phyloP scores from a whole-genome alignment of 2,113 vertebrate genomes.

The Pungitius pungitius region DNA sequence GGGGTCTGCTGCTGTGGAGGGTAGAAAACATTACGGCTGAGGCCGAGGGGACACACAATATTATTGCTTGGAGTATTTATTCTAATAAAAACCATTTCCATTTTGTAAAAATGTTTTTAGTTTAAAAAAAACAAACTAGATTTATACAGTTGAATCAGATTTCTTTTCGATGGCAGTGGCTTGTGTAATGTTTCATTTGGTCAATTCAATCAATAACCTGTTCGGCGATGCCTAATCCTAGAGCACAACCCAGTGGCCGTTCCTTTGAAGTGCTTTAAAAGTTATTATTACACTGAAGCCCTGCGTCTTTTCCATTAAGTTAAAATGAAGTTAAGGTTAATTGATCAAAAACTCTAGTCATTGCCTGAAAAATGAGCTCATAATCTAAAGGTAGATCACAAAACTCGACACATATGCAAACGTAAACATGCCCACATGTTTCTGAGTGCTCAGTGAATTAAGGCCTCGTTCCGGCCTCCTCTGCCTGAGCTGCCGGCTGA shows the following conservation, averaged over 20 bases:
- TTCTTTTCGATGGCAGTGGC: too few relatives aligned
- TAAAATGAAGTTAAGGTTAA: not conserved
- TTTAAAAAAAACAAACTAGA: too few relatives aligned
- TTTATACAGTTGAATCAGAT: not conserved
- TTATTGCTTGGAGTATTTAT: conserved; percentile 2
- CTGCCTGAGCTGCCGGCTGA: not conserved
- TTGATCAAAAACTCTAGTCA: not conserved
- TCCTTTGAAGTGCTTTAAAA: conserved; percentile 21
- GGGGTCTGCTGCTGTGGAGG: conserved; percentile 40
- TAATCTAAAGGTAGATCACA: conserved; percentile 5
- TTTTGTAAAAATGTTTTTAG: not conserved
- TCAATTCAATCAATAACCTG: not conserved
- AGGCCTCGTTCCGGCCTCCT: not conserved
- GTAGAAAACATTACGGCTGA: conserved; percentile 48
- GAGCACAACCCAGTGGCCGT: conserved; percentile 31
- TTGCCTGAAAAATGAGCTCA: not conserved
- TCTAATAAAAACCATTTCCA: not conserved
- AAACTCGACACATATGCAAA: not conserved
- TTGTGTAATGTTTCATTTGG: not conserved
- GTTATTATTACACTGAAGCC: too few relatives aligned
- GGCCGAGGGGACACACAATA: not conserved
- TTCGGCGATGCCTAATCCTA: not conserved
- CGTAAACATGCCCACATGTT: not conserved
- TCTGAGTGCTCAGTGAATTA: conserved; percentile 31
- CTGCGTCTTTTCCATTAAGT: not conserved